These are phyloP conservation scores for Pituophis catenifer DNA, from an alignment of 2,113 vertebrate species.

Conservation along the genomic window DNA sequence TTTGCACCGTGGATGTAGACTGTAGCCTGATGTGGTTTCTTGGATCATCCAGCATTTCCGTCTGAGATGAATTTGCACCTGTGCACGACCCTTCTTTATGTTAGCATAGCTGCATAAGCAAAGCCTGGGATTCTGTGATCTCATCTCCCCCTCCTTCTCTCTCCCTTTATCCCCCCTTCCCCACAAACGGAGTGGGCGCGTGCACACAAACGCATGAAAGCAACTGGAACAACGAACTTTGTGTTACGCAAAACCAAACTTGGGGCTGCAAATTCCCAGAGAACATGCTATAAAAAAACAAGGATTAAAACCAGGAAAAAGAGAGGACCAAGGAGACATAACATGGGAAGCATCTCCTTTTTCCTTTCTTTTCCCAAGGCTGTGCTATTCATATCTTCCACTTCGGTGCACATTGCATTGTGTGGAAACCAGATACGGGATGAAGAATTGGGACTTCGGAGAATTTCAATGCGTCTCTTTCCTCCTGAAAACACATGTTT, in stretches of 20 bases:
- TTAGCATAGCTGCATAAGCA: background rate
- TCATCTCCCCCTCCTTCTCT: no score
- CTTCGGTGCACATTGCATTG: background rate
- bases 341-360: background rate
- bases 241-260: background rate
- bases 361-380: no score
- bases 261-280: background rate
- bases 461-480: background rate
- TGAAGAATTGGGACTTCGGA: background rate
- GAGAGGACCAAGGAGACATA: background rate
- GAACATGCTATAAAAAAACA: background rate
- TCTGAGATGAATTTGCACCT: background rate
- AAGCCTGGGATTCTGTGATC: background rate
- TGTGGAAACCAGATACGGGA: background rate
- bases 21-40: background rate
- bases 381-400: background rate
- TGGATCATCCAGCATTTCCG: background rate
- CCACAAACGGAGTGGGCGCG: background rate
- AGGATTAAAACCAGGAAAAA: background rate
- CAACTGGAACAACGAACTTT: background rate
- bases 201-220: background rate
- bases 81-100: background rate
- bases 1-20: background rate
- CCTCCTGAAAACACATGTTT: background rate
- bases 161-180: accelerated